phyloP scores from a whole-genome alignment of 2,113 vertebrate species.

The Lethenteron reissneri region DNA sequence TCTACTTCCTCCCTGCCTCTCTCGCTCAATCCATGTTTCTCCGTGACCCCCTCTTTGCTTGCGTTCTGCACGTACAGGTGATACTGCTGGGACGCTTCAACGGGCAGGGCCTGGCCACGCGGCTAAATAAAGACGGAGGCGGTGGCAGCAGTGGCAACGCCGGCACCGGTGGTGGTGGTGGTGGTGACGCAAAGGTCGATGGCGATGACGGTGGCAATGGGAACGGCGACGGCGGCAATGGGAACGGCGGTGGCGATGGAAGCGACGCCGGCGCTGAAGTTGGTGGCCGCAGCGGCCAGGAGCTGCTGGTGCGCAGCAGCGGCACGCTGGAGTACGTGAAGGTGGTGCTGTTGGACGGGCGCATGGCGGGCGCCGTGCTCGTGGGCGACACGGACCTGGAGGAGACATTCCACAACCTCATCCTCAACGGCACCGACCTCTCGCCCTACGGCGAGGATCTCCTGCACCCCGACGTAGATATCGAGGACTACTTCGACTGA shows the following conservation, averaged over 20 bases:
- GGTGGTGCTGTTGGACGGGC: conserved; percentile 47
- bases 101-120: conserved; percentile 46
- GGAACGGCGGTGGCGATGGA: too few species aligned
- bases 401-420: conserved; percentile 93
- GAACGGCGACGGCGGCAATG: too few species aligned
- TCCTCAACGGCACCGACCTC: conserved; percentile 87
- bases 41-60: too few species aligned
- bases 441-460: conserved; percentile 60
- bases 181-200: too few species aligned
- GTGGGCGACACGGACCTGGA: conserved; percentile 83
- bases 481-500: conserved; percentile 96
- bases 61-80: conserved; percentile 27
- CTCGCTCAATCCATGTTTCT: too few species aligned
- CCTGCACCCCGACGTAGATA: conserved; percentile 65
- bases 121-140: too few species aligned
- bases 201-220: too few species aligned
- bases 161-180: too few species aligned
- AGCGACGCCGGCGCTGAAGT: too few species aligned
- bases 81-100: conserved; percentile 83
- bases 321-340: conserved; percentile 68
- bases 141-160: too few species aligned
- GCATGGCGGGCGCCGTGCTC: conserved; percentile 69
- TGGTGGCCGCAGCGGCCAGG: conserved; percentile 23
- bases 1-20: too few species aligned
- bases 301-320: conserved; percentile 67